Percentiles rank a stretch among this genome's conserved stretches.
These are phyloP conservation scores for Unio delphinus DNA, from an alignment of 2,888 invertebrate genomes.

Conservation along the genomic window DNA sequence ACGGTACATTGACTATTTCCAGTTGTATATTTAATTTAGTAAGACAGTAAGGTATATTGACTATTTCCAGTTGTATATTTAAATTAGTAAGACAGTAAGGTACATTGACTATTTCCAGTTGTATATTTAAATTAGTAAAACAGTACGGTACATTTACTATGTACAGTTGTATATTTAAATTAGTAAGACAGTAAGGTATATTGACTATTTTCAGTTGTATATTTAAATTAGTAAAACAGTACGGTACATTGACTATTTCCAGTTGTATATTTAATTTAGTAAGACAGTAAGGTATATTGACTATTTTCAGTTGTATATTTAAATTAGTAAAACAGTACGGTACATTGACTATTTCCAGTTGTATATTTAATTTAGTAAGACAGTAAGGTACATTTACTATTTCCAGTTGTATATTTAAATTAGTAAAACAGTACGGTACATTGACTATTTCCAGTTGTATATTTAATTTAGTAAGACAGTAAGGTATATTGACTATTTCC, in stretches of 20 bases:
- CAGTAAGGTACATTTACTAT: no score
- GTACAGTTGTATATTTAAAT: conserved; percentile 49
- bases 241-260: conserved; percentile 13
- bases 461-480: no score
- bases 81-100: no score
- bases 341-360: conserved; percentile 49
- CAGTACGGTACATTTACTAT: no score
- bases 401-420: conserved; percentile 49
- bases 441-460: conserved; percentile 49
- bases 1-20: conserved; percentile 12
- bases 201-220: conserved; percentile 49
- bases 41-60: no score
- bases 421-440: no score
- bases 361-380: no score
- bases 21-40: conserved; percentile 42
- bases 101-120: conserved; percentile 49
- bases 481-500: conserved; percentile 12
- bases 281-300: no score
- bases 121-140: no score
- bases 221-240: no score
- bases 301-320: conserved; percentile 49
- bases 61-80: conserved; percentile 49
- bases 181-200: no score
- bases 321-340: no score
- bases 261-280: conserved; percentile 42